These are phyloP conservation scores for Lepidurus arcticus DNA, from an alignment of 1,140 invertebrate species.

Conservation along the genomic window DNA sequence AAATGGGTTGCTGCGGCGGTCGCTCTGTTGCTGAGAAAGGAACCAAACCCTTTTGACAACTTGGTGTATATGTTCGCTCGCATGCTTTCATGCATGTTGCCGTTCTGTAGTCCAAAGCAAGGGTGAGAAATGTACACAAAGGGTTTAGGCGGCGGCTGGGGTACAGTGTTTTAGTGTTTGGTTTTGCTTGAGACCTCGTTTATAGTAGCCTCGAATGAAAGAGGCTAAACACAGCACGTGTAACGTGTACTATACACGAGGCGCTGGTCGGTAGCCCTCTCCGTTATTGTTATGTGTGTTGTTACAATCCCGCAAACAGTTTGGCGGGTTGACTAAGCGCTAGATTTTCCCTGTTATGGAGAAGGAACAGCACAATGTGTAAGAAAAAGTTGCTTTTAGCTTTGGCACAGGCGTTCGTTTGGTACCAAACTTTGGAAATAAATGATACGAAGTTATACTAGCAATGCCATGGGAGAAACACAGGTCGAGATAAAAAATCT, in stretches of 20 bases:
- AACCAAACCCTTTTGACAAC: constrained; percentile 3
- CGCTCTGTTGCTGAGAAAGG: neutral
- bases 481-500: too few relatives aligned
- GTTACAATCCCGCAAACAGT: neutral
- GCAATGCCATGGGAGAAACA: too few relatives aligned
- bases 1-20: neutral
- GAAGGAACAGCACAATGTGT: too few relatives aligned
- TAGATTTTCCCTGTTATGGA: too few relatives aligned
- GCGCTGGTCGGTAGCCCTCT: neutral
- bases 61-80: neutral
- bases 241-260: neutral
- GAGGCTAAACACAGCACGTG: neutral
- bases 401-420: too few relatives aligned
- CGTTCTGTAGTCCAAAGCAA: neutral
- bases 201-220: constrained; percentile 10
- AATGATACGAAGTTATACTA: too few relatives aligned
- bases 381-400: too few relatives aligned
- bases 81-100: constrained; percentile 4
- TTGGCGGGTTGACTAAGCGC: neutral
- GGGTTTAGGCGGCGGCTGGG: constrained; percentile 1
- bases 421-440: too few relatives aligned
- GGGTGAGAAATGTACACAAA: constrained; percentile 21
- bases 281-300: neutral
- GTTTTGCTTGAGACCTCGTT: neutral
- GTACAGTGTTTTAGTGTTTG: neutral